phyloP scores from a whole-genome alignment of 2,888 invertebrate genomes.

The Baronia brevicornis region DNA sequence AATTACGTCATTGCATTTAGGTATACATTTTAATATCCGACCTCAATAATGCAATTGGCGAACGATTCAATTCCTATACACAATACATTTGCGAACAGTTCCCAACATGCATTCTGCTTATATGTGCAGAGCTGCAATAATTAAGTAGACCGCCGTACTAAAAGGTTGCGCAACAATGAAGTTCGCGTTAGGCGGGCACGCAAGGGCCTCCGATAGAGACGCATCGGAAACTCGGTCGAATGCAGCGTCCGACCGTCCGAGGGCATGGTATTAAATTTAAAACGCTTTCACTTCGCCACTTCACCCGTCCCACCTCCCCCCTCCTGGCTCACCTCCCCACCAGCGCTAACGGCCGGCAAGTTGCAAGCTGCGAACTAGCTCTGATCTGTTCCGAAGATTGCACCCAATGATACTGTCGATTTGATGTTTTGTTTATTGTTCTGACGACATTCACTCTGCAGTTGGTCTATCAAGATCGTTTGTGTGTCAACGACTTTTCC shows the following conservation, averaged over 20 bases:
- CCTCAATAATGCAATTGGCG: constrained; percentile 31
- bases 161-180: constrained; percentile 23
- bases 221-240: constrained; percentile 39
- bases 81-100: constrained; percentile 21
- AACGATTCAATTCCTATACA: constrained; percentile 24
- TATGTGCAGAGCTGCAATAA: constrained; percentile 21
- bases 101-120: constrained; percentile 5
- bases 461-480: constrained; percentile 8
- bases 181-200: constrained; percentile 28
- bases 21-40: constrained; percentile 31
- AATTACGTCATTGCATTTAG: constrained; percentile 7
- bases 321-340: constrained; percentile 17
- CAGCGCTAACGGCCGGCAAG: constrained; percentile 15
- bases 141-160: constrained; percentile 29
- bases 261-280: constrained; percentile 50
- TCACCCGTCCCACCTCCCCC: constrained; percentile 24
- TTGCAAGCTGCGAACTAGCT: constrained; percentile 37
- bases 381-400: constrained; percentile 26
- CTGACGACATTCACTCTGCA: constrained; percentile 2
- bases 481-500: constrained; percentile 4
- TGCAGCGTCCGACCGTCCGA: constrained; percentile 46
- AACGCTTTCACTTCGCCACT: constrained; percentile 57
- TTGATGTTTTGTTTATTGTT: constrained; percentile 15
- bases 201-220: constrained; percentile 31
- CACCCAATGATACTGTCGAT: constrained; percentile 20